These are phyloP conservation scores for Microcebus murinus DNA, from an alignment of 2,113 vertebrate species.

Conservation along the genomic window DNA sequence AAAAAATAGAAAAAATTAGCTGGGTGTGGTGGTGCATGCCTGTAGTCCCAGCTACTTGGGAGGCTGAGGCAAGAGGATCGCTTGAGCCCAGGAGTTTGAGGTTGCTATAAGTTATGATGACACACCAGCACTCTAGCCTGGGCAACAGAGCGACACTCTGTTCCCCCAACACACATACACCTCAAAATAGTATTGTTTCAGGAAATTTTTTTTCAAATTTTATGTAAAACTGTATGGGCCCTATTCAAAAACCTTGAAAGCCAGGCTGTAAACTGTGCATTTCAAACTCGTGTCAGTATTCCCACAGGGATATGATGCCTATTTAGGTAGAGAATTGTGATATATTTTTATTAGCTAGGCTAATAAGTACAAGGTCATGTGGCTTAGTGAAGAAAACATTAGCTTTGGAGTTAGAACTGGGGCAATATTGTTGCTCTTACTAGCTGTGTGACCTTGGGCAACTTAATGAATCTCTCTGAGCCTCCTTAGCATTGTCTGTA, in stretches of 20 bases:
- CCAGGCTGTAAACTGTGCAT: neutral
- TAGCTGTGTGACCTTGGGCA: conserved; percentile 21
- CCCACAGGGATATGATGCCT: neutral
- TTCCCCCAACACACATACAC: no score
- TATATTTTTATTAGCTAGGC: neutral
- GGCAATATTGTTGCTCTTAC: neutral
- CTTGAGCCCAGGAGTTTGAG: no score
- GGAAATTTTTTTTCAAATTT: neutral
- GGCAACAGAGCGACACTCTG: no score
- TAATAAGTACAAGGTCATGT: neutral
- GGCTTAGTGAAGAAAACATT: neutral
- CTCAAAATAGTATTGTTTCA: neutral
- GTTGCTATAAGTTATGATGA: no score
- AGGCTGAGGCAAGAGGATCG: no score
- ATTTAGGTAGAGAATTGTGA: neutral
- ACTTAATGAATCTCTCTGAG: neutral
- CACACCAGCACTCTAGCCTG: no score
- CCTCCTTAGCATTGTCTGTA: neutral
- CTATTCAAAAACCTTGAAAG: neutral
- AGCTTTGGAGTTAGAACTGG: neutral
- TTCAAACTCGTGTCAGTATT: neutral
- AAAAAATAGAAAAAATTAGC: no score
- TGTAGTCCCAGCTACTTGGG: no score
- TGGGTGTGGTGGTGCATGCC: no score
- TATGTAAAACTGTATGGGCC: neutral